phyloP scores from a whole-genome alignment of 92 coral and sea anemone genomes.

The Porites evermanni region DNA sequence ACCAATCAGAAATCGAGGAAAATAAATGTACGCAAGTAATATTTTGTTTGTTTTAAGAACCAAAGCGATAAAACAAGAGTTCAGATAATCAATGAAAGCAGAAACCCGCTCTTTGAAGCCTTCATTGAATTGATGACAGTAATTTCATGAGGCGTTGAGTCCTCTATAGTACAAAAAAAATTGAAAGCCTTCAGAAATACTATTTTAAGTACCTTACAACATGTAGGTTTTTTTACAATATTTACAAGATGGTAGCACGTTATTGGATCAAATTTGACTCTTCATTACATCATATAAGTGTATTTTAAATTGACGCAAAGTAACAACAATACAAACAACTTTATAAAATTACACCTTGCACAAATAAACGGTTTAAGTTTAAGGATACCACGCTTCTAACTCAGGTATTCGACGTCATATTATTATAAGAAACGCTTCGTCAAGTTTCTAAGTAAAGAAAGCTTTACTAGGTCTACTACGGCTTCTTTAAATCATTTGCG shows the following conservation, averaged over 20 bases:
- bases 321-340: background rate
- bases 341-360: background rate
- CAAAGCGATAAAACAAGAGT: too few relatives aligned
- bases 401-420: background rate
- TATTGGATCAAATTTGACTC: background rate
- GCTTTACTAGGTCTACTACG: background rate
- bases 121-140: background rate
- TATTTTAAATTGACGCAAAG: background rate
- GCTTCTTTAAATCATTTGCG: background rate
- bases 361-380: background rate
- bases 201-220: background rate
- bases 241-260: constrained; percentile 6
- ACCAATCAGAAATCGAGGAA: too few relatives aligned
- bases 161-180: too few relatives aligned
- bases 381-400: background rate
- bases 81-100: background rate
- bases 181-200: background rate
- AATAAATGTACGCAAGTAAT: too few relatives aligned
- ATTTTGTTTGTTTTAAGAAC: too few relatives aligned
- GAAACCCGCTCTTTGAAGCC: background rate
- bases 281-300: background rate
- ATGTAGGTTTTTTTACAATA: background rate
- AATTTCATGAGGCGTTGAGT: background rate
- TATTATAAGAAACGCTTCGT: background rate
- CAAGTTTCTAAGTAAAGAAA: background rate